A percentile compares a stretch with the other conserved stretches of the same genome.
Evolutionary conservation across 2,797 vertebrate species (phyloP).

Genomic region (Tympanoctomys barrerae): DNA sequence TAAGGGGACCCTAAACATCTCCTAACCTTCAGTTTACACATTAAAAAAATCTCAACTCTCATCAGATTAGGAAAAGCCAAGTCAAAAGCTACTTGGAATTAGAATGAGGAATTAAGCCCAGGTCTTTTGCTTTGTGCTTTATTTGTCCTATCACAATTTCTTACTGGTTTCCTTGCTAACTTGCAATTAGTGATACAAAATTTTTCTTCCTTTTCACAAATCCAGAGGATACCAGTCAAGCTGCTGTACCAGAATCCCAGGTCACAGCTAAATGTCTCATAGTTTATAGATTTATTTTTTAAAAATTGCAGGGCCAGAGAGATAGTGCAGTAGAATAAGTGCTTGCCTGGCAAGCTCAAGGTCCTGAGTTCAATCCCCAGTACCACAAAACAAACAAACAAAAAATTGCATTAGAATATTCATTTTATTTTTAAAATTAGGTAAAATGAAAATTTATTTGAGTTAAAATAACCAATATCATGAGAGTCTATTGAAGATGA

Average conservation of each 20-base stretch:
- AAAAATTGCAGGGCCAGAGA: not conserved
- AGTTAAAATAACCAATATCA: not conserved
- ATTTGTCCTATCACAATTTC: constrained; percentile 36
- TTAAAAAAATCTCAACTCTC: constrained; percentile 30
- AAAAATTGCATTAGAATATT: not conserved
- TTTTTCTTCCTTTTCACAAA: constrained; percentile 32
- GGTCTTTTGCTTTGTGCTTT: not conserved
- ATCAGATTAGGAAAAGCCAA: not conserved
- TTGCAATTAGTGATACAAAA: not conserved
- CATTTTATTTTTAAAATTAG: not conserved
- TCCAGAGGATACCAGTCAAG: not conserved
- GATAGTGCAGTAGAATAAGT: no score
- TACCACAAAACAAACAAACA: no score
- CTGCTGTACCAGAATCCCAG: not conserved
- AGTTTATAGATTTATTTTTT: constrained; percentile 11
- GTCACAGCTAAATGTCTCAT: not conserved
- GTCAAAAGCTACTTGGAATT: not conserved
- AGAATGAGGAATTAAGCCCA: constrained; percentile 20
- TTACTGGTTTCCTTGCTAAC: not conserved
- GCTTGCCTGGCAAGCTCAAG: no score
- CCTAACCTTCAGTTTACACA: not conserved
- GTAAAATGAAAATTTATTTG: not conserved
- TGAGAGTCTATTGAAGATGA: not conserved
- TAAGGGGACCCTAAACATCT: not conserved
- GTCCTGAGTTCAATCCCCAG: no score